Conservation (phyloP, 2,888 invertebrate species). For the Meghimatium bilineatum region DNA sequence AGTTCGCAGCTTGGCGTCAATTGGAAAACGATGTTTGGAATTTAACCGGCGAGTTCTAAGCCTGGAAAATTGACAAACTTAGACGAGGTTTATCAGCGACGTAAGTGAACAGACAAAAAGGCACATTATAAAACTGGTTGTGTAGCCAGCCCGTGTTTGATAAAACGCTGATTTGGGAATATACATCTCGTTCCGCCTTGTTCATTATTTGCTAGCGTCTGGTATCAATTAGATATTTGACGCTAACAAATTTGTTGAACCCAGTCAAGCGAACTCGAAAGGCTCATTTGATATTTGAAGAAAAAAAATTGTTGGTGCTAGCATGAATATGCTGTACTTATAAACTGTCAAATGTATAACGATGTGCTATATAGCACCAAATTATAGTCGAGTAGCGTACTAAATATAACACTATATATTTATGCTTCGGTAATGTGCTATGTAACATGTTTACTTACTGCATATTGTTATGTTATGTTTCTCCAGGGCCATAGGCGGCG, state of each 20-base stretch:
- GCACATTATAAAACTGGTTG: neutral
- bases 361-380: no score
- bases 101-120: neutral
- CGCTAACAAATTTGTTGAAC: neutral
- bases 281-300: neutral
- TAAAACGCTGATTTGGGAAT: neutral
- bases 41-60: neutral
- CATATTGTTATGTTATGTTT: no score
- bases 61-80: neutral
- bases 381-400: no score
- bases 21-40: constrained; percentile 16
- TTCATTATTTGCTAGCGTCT: constrained; percentile 9
- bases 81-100: neutral
- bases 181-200: neutral
- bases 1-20: constrained; percentile 6
- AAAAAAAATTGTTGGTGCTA: no score
- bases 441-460: no score
- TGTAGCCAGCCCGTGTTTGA: neutral
- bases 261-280: neutral
- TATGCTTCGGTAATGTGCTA: no score
- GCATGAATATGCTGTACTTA: no score
- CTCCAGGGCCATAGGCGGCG: no score
- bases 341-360: no score
- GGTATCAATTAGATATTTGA: neutral
- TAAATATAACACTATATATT: no score